phyloP scores from a whole-genome alignment of 92 coral and sea anemone species.

The Paragorgia papillata region DNA sequence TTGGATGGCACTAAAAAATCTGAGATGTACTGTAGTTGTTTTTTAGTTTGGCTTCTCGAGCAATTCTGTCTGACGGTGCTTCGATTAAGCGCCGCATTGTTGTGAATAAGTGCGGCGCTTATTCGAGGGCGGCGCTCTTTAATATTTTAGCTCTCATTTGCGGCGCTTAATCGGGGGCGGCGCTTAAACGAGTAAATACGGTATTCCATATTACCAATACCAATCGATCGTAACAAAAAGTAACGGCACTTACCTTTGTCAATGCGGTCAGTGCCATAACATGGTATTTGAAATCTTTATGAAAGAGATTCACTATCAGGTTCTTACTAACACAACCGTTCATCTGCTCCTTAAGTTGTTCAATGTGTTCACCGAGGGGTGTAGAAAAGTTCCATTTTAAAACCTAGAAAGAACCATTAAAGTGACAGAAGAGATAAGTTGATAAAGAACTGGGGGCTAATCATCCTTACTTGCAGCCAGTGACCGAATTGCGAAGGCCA shows the following conservation, averaged over 20 bases:
- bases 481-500: too few relatives aligned
- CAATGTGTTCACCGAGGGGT: slow-evolving; percentile 83
- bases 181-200: too few relatives aligned
- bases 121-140: slow-evolving; percentile 44
- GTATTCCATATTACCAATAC: not conserved
- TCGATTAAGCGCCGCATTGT: slow-evolving; percentile 17
- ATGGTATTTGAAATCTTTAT: slow-evolving; percentile 87
- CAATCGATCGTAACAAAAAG: too few relatives aligned
- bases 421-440: too few relatives aligned
- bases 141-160: slow-evolving; percentile 6
- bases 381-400: slow-evolving; percentile 94
- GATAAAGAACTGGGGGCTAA: too few relatives aligned
- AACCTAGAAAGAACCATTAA: slow-evolving; percentile 63
- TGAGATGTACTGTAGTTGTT: too few relatives aligned
- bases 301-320: slow-evolving; percentile 74
- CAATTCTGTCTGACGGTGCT: not conserved
- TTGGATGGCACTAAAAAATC: too few relatives aligned
- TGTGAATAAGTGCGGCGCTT: slow-evolving; percentile 36
- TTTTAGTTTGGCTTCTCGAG: too few relatives aligned
- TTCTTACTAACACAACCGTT: slow-evolving; percentile 72
- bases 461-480: too few relatives aligned
- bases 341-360: slow-evolving; percentile 94
- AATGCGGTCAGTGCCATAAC: slow-evolving; percentile 71
- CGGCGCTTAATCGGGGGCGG: slow-evolving; percentile 20
- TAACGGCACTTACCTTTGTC: slow-evolving; percentile 75